phyloP scores from a whole-genome alignment of 2,113 vertebrate genomes.

The Brienomyrus brachyistius region DNA sequence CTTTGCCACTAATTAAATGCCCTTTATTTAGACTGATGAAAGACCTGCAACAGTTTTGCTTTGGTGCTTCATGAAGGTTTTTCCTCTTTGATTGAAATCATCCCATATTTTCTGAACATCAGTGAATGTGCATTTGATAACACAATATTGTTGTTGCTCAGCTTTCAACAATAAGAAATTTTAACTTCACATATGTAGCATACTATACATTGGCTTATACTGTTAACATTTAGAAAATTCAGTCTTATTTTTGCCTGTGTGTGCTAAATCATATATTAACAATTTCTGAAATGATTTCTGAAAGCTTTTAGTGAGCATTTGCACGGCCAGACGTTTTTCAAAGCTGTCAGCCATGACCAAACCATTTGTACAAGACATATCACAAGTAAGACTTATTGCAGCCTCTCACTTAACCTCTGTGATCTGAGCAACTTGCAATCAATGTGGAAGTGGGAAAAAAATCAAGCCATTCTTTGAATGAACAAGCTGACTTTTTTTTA shows the following conservation, averaged over 20 bases:
- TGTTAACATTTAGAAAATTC: neutral
- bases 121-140: neutral
- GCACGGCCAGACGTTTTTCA: neutral
- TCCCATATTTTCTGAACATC: neutral
- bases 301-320: neutral
- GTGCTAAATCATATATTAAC: neutral
- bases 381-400: conserved; percentile 1
- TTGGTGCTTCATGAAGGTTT: neutral
- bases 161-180: neutral
- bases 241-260: neutral
- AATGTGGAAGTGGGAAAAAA: neutral
- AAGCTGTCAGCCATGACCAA: neutral
- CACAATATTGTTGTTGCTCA: neutral
- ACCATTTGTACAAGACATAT: conserved; percentile 1
- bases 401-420: conserved; percentile 18
- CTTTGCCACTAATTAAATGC: neutral
- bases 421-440: conserved; percentile 16
- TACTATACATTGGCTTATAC: neutral
- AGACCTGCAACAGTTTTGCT: neutral
- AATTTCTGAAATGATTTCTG: neutral
- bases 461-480: conserved; percentile 22
- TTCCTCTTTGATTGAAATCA: neutral
- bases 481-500: conserved; percentile 21
- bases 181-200: neutral
- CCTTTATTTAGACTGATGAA: neutral